Conservation (phyloP, 2,113 vertebrate species). For the Anolis sagrei region DNA sequence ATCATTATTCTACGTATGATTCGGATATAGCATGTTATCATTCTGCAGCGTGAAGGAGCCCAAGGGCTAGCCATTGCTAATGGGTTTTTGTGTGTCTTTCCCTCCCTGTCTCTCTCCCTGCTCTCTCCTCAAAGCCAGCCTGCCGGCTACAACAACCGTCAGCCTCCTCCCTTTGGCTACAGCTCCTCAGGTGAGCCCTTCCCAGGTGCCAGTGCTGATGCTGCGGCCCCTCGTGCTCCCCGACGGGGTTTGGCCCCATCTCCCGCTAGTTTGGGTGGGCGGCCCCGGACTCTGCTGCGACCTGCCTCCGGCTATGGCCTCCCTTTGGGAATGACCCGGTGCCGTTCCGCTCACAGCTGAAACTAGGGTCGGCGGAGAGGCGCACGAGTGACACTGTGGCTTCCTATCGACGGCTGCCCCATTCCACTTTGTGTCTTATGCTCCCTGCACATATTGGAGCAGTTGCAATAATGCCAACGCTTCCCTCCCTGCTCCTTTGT, state of each 20-base stretch:
- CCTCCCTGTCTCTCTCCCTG: not conserved
- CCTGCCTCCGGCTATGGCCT: rapidly evolving
- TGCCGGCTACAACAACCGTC: constrained; percentile 72
- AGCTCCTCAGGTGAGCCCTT: constrained; percentile 70
- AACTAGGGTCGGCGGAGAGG: no score
- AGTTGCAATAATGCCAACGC: no score
- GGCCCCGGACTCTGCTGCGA: not conserved
- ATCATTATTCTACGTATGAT: no score
- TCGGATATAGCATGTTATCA: no score
- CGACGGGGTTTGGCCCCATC: rapidly evolving
- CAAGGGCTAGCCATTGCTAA: constrained; percentile 24
- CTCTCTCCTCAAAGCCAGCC: constrained; percentile 69
- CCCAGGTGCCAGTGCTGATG: not conserved
- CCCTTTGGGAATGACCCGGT: not conserved
- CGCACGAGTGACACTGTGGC: no score
- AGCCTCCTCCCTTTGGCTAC: constrained; percentile 74
- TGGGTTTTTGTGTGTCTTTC: constrained; percentile 11
- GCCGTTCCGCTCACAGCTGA: not conserved
- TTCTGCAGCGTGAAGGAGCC: no score
- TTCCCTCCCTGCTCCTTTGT: no score
- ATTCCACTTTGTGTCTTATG: no score
- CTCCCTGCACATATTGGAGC: no score
- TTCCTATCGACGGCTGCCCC: not conserved
- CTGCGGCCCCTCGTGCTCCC: not conserved
- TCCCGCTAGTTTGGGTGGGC: not conserved